phyloP scores from a whole-genome alignment of 2,797 vertebrate genomes.

The Pempheris klunzingeri region DNA sequence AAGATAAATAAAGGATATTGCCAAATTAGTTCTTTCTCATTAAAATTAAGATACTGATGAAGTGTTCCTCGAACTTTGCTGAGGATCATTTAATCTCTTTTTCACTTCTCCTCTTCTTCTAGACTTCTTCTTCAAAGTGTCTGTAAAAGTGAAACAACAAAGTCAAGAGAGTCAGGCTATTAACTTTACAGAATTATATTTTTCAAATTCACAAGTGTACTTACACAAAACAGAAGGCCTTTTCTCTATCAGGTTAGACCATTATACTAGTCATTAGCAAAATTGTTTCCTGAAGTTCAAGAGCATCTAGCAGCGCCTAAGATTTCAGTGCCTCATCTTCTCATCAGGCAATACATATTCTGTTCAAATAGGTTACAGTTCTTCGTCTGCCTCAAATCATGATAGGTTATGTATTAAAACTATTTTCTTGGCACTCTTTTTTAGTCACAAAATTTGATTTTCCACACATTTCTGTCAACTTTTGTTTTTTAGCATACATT shows the following conservation, averaged over 20 bases:
- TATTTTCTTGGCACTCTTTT: not conserved
- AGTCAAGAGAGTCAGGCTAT: conserved; percentile 15
- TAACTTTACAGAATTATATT: conserved; percentile 20
- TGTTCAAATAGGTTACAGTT: conserved; percentile 15
- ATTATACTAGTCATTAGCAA: conserved; percentile 48
- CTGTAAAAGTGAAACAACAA: conserved; percentile 8
- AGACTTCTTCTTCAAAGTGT: not conserved
- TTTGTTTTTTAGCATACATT: too few species aligned
- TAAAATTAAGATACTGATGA: conserved; percentile 35
- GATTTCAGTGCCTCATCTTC: conserved; percentile 16
- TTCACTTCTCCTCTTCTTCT: not conserved
- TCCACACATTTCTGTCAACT: too few species aligned
- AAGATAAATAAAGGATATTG: conserved; percentile 4
- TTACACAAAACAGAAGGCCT: conserved; percentile 25
- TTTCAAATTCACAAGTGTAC: conserved; percentile 14
- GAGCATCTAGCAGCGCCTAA: conserved; percentile 34
- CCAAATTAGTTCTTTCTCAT: conserved; percentile 27
- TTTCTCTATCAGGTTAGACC: conserved; percentile 26
- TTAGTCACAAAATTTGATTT: not conserved
- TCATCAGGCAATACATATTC: conserved; percentile 22
- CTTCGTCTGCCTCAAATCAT: not conserved
- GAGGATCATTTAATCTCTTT: conserved; percentile 37
- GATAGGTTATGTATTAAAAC: not conserved
- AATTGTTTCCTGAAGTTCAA: conserved; percentile 37
- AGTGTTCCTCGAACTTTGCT: conserved; percentile 15